Base-by-base conservation (phyloP, 2,888 invertebrate genomes). In the Drosophila neoperkinsi region DNA sequence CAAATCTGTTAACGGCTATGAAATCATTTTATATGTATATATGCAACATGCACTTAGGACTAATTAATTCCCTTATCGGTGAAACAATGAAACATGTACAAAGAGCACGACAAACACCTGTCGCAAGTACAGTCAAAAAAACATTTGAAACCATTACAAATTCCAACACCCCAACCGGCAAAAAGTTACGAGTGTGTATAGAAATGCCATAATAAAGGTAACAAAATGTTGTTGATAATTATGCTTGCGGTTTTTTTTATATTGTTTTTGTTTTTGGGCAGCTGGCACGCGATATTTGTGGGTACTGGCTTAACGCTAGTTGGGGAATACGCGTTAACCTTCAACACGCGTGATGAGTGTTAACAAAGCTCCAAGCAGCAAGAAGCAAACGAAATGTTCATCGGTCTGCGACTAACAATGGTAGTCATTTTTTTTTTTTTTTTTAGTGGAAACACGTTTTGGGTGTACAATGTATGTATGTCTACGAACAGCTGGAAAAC, bases 361-460 rank as follows among this genome's bases (percentile, higher is more conserved):
- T 30, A 52, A 52, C 62, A 61, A 62, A 63, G 64, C 52, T 33
- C 57, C 30, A 38, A 59, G 63, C 60, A 65, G 68, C 50, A 63
- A 25, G 25, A 25, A 25, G 25, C 67, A 73, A 60, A 61, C 63
- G 49, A 71, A 73, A 71, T 70, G 69, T 70, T 66, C 63, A 71
- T 50, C 43, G 75, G n/a, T 25, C 46, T 61, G 62, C 51, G 53
- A 52, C 61, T 64, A 56, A 56, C 31, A 71, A 46, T 38, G 7
- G 36, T 58, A 58, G 62, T 46, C 31, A 34, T 66, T 31, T 59
- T 62, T 66, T 43, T 56, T 43, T 56, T 31, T 31, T 58, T 52
- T 16, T 58, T 3, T 36, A 52, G 46, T 71, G 55, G 46, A 77
- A 86, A 86, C 89, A 79, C 83, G 84, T 85, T 89, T 77, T 71